Conservation (phyloP, 2,797 vertebrate species). For the Echeneis naucrates region DNA sequence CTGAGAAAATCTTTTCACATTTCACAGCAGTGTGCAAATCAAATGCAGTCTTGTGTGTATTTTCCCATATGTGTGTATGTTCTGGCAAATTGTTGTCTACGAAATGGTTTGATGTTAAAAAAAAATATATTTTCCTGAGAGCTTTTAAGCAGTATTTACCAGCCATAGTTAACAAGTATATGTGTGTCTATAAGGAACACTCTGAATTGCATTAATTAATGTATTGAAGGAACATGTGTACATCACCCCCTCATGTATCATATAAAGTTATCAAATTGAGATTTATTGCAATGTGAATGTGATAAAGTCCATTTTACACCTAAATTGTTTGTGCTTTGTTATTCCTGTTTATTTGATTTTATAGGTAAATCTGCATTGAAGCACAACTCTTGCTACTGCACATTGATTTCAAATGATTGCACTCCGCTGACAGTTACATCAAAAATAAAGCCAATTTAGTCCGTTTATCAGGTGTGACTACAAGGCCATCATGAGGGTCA, state of each 20-base stretch:
- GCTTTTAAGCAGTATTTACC: conserved; percentile 79
- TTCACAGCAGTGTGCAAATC: conserved; percentile 26
- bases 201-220: conserved; percentile 72
- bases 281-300: conserved; percentile 86
- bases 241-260: conserved; percentile 75
- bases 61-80: not conserved
- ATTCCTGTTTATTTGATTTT: not conserved
- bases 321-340: conserved; percentile 27
- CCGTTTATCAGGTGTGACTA: not conserved
- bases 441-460: not conserved
- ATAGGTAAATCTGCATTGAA: not conserved
- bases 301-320: conserved; percentile 83
- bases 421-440: not conserved
- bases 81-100: conserved; percentile 9
- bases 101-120: conserved; percentile 36
- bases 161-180: conserved; percentile 72
- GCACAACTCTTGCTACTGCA: not conserved
- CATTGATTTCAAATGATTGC: not conserved
- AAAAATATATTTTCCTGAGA: conserved; percentile 56
- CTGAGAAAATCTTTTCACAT: conserved; percentile 17
- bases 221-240: conserved; percentile 83
- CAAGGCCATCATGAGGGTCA: not conserved
- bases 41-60: conserved; percentile 23
- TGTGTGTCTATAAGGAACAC: conserved; percentile 71
- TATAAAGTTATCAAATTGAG: conserved; percentile 82